Evolutionary conservation across 2,797 vertebrate genomes (phyloP), one percentile per base, ranked within the genome.

Genomic region (Gambelia wislizenii): DNA sequence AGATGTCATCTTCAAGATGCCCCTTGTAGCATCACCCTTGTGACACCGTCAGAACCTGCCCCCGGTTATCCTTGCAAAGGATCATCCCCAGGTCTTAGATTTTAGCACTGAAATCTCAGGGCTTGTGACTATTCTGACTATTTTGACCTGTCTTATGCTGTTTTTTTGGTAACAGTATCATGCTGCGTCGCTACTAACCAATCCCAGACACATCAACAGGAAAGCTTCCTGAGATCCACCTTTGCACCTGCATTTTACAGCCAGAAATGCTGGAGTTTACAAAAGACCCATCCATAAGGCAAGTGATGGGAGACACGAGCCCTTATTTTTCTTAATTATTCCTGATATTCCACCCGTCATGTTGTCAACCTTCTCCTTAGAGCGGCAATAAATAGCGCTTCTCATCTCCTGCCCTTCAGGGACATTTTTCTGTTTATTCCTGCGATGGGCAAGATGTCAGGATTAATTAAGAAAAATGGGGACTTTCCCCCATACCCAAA

Each of bases 271-370:
- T 61, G 0, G 75, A 8, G 2, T 6, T n/a, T 6, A 0, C 0
- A 2, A 76, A 64, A 87, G 33, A 30, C 61, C 59, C 22, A 3
- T 0, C 0, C 8, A 2, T 0, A 0, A 44, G 75, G 91, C 88
- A 91, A 13, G 18, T 93, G 83, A 93, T 80, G 94, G 94, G 94
- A 91, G 90, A 93, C 90, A 93, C 16, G 85, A 22, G 2, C 85
- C 89, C 90, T 95, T 94, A 96, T 97, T 97, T 96, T 97, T 97
- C 97, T 97, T 97, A 96, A 97, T 97, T 97, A 97, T 96, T 96
- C 96, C 94, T 96, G 92, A 95, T 94, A 89, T 95, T 96, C 96
- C 95, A 95, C 95, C 94, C 92, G 86, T 95, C 96, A 96, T 91
- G 94, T 91, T 96, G 96, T 96, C 97, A 96, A 16, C 94, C 95